phyloP scores from a whole-genome alignment of 2,113 vertebrate genomes.

The Enhydra lutris region DNA sequence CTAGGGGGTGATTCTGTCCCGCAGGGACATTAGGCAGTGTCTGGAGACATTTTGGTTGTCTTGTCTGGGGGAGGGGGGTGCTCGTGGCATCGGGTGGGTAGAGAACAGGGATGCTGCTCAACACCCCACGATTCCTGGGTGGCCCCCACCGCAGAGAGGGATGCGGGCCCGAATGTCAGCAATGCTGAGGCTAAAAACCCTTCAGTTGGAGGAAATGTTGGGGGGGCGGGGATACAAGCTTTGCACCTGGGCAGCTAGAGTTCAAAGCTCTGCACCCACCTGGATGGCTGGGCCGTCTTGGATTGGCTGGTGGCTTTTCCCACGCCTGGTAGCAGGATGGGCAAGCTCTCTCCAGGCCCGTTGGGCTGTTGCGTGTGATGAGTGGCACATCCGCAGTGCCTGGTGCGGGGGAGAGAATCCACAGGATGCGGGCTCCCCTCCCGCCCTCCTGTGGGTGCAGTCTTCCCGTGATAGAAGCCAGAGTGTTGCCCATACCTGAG shows the following conservation, averaged over 20 bases:
- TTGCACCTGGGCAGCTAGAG: background rate
- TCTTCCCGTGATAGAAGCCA: background rate
- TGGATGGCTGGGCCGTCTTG: background rate
- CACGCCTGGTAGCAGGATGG: no score
- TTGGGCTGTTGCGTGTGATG: background rate
- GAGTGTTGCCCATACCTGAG: background rate
- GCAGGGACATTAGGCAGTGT: background rate
- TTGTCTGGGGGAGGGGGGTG: background rate
- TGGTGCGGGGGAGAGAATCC: background rate
- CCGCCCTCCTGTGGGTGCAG: background rate
- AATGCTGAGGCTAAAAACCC: background rate
- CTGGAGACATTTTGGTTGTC: background rate
- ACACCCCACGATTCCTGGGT: accelerated
- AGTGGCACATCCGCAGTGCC: no score
- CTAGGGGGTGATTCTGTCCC: background rate
- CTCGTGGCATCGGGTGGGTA: background rate
- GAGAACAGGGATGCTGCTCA: background rate
- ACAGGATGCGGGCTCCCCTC: background rate
- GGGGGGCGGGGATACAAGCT: background rate
- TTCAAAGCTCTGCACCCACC: background rate
- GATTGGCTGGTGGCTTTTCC: background rate
- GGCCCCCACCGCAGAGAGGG: background rate
- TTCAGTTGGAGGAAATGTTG: background rate
- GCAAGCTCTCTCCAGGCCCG: background rate
- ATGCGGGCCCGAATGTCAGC: background rate